Evolutionary conservation across 2,888 invertebrate species (phyloP), one percentile per base, ranked within the genome.

Genomic region (Phyllotreta cruciferae): DNA sequence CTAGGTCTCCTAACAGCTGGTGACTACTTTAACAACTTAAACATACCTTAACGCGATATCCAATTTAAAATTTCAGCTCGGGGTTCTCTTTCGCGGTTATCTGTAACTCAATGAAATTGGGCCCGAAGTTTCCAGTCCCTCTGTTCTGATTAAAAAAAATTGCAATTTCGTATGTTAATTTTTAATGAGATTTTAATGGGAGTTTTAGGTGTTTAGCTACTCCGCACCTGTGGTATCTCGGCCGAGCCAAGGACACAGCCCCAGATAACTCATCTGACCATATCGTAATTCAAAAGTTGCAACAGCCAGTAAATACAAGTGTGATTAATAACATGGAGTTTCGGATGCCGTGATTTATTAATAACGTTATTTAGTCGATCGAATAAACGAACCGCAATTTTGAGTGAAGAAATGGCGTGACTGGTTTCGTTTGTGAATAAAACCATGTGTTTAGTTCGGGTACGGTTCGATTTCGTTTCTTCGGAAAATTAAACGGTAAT

Each of bases 271-370:
- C 77, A 75, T 73, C 73, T 63, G 71, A 73, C 74, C 74, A 71
- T 71, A 73, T 74, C 73, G 76, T 77, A 78, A 77, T 70, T 77
- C 76, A 77, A 75, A 77, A 74, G 66, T 71, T 70, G 71, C 70
- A 70, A 71, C 73, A 69, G 70, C 69, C 74, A 73, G 75, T 76
- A 76, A 75, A 76, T 77, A 75, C 75, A 69, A 72, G 71, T 73
- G 72, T 76, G 77, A 79, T 79, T 78, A 78, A 79, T 78, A 75
- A 75, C 74, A 70, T 71, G 70, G 71, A 74, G 72, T 77, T 77
- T 77, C 77, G 77, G 78, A 74, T 75, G 76, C 74, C 74, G 70
- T 73, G 72, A 70, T 74, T 78, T 78, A 77, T 78, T 78, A 77
- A 77, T 75, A 72, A 72, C 70, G 64, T 74, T 76, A 75, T 75